These are phyloP conservation scores for Selene dorsalis DNA, from an alignment of 2,797 vertebrate species.

Conservation along the genomic window DNA sequence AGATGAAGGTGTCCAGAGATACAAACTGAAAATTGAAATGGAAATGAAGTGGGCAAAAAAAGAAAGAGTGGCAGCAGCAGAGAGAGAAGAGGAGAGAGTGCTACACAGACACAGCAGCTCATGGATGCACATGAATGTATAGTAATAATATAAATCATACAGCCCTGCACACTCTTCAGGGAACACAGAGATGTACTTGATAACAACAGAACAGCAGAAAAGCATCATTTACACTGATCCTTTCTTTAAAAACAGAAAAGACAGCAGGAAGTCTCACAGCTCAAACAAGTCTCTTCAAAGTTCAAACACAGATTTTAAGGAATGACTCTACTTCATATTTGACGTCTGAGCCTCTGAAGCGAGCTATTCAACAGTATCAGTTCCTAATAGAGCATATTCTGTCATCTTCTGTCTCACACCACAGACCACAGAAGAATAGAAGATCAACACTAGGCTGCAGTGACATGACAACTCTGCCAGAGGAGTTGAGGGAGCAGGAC, in stretches of 20 bases:
- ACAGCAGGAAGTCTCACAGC: neutral
- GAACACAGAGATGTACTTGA: neutral
- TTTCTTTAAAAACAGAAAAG: constrained; percentile 16
- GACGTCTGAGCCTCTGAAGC: neutral
- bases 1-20: constrained; percentile 89
- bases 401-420: constrained; percentile 16
- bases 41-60: constrained; percentile 89
- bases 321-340: constrained; percentile 20
- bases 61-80: constrained; percentile 72
- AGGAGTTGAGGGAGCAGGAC: constrained; percentile 37
- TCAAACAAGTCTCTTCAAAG: constrained; percentile 2
- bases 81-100: constrained; percentile 62
- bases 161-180: constrained; percentile 1
- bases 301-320: constrained; percentile 42
- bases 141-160: constrained; percentile 22
- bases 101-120: constrained; percentile 47
- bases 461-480: constrained; percentile 31
- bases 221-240: neutral
- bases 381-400: constrained; percentile 16
- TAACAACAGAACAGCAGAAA: constrained; percentile 14
- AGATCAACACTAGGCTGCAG: constrained; percentile 41
- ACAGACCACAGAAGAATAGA: constrained; percentile 23
- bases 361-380: constrained; percentile 16
- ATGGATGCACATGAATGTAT: constrained; percentile 36
- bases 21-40: constrained; percentile 93